Conservation (phyloP, 37 sponge, comb jelly and placozoan species). For the Ephydatia muelleri region DNA sequence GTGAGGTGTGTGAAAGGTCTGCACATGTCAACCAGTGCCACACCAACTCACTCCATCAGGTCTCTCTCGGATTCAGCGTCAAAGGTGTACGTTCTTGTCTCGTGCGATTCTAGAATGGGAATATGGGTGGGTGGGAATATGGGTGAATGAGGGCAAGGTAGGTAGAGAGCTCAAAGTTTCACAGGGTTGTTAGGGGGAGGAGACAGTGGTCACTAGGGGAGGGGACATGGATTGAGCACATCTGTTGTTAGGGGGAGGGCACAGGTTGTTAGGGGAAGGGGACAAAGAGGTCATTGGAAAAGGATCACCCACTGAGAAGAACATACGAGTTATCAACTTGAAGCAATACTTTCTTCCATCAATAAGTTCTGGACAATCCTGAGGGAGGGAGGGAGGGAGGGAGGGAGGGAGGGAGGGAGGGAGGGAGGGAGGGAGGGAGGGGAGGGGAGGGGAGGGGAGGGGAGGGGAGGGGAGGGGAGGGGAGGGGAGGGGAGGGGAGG, state of each 20-base stretch:
- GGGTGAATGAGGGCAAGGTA: not conserved
- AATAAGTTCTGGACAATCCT: conserved; percentile 58
- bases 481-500: not conserved
- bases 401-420: not conserved
- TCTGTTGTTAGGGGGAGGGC: not conserved
- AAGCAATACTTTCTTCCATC: conserved; percentile 76
- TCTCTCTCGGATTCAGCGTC: conserved; percentile 76
- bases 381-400: not conserved
- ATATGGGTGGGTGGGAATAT: not conserved
- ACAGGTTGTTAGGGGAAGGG: not conserved
- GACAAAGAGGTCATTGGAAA: no score
- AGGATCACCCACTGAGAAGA: not conserved
- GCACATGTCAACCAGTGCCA: not conserved
- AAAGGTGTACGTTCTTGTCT: conserved; percentile 73
- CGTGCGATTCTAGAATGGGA: not conserved
- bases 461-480: not conserved
- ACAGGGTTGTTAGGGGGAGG: not conserved
- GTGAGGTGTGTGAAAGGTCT: not conserved
- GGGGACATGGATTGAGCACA: not conserved
- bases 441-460: not conserved
- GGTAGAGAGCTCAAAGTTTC: not conserved
- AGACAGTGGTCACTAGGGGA: not conserved
- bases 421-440: not conserved
- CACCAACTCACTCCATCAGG: conserved; percentile 52
- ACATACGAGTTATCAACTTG: conserved; percentile 78